These are phyloP conservation scores for Harmothoe impar DNA, from an alignment of 2,888 invertebrate genomes.

Conservation along the genomic window DNA sequence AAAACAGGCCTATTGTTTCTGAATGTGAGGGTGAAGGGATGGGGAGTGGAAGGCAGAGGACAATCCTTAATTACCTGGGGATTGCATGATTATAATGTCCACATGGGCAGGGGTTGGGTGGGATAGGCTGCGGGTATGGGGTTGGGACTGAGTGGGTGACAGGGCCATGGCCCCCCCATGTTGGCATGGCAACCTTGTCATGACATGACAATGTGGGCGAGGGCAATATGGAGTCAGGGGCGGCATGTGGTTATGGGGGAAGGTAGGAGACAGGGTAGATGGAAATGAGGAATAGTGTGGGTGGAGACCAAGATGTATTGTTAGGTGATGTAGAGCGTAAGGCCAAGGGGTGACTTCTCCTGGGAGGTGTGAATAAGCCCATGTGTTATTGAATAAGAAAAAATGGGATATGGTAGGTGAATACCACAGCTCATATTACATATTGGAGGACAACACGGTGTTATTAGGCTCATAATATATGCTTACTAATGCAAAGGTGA, in stretches of 20 bases:
- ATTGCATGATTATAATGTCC: conserved; percentile 48
- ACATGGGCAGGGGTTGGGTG: not conserved
- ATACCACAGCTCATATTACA: too few species aligned
- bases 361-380: not conserved
- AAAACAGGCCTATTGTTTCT: conserved; percentile 30
- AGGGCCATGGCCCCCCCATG: not conserved
- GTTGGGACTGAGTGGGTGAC: not conserved
- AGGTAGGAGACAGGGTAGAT: not conserved
- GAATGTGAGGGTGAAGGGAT: not conserved
- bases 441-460: too few species aligned
- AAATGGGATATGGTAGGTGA: not conserved
- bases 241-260: conserved; percentile 10
- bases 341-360: not conserved
- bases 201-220: conserved; percentile 38
- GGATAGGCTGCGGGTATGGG: not conserved
- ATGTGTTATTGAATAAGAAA: not conserved
- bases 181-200: conserved; percentile 28
- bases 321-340: not conserved
- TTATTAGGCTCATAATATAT: too few species aligned
- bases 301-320: not conserved
- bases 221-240: conserved; percentile 26
- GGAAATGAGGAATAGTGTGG: not conserved
- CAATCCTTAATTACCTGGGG: conserved; percentile 31
- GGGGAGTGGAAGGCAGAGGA: not conserved
- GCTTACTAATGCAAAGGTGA: too few species aligned